Evolutionary conservation across 2,888 invertebrate genomes (phyloP).

Genomic region (Oithona nana): DNA sequence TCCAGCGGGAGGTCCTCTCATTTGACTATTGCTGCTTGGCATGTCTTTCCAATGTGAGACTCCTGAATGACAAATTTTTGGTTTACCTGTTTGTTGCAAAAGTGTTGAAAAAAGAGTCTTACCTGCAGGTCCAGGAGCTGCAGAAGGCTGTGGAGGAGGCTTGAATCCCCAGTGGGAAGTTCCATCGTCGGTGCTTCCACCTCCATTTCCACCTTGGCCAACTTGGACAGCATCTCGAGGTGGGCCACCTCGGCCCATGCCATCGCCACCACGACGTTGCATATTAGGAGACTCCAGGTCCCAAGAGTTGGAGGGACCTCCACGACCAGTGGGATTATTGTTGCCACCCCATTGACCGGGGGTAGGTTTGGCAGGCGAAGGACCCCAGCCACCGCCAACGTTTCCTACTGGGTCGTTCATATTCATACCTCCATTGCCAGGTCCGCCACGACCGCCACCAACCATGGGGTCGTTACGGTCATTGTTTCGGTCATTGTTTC

Average conservation of each 20-base stretch:
- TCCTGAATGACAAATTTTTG: no score
- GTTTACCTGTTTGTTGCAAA: background rate
- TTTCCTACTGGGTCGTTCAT: no score
- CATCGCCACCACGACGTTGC: conserved; percentile 31
- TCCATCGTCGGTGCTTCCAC: background rate
- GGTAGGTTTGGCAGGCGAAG: background rate
- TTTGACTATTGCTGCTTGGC: background rate
- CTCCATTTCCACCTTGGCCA: background rate
- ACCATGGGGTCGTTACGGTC: background rate
- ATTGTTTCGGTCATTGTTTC: background rate
- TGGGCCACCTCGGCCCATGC: conserved; percentile 31
- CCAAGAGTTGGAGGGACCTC: background rate
- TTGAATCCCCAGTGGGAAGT: background rate
- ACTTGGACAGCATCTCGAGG: background rate
- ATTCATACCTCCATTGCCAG: background rate
- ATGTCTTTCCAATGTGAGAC: background rate
- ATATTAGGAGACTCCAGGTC: background rate
- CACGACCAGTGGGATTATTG: background rate
- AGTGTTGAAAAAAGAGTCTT: background rate
- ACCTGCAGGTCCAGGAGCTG: background rate
- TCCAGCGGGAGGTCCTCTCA: background rate
- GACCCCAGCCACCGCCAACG: background rate
- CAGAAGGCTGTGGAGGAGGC: background rate
- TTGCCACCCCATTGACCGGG: background rate
- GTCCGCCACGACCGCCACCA: background rate